Percentiles rank a stretch among this genome's conserved stretches.
phyloP scores from a whole-genome alignment of 2,888 invertebrate species.

The Cheilosia soror region DNA sequence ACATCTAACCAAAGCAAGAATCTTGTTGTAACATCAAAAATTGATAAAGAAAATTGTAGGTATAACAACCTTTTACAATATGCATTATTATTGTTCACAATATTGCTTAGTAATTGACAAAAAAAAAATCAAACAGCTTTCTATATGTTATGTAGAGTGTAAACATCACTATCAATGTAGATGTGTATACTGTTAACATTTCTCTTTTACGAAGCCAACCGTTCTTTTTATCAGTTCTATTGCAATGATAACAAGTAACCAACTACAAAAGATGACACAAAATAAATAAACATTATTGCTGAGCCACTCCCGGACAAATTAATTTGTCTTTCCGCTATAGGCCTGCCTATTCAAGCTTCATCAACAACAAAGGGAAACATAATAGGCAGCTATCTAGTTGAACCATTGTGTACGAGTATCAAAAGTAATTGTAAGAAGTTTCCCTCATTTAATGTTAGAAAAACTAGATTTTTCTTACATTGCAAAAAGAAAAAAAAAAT shows the following conservation, averaged over 20 bases:
- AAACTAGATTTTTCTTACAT: conserved; percentile 51
- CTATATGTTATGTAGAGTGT: too few relatives aligned
- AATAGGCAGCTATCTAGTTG: conserved; percentile 18
- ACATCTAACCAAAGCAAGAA: too few relatives aligned
- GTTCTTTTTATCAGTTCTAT: neutral
- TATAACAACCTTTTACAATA: too few relatives aligned
- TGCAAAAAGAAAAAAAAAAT: conserved; percentile 9
- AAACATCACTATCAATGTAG: neutral
- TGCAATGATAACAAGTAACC: neutral
- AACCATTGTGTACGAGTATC: conserved; percentile 24
- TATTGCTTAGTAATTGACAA: too few relatives aligned
- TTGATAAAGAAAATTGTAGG: too few relatives aligned
- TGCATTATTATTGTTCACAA: too few relatives aligned
- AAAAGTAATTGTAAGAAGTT: conserved; percentile 41
- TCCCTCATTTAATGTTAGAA: conserved; percentile 38
- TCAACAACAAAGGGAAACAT: conserved; percentile 26
- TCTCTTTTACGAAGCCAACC: neutral
- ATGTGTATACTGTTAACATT: neutral
- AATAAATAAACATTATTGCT: too few relatives aligned
- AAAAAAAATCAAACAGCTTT: too few relatives aligned
- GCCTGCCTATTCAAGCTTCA: conserved; percentile 8
- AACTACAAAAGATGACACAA: neutral
- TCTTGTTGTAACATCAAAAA: too few relatives aligned
- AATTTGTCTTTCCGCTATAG: conserved; percentile 9
- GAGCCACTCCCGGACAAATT: neutral